phyloP scores from a whole-genome alignment of 2,797 vertebrate species.

The Sebastes paucispinis region DNA sequence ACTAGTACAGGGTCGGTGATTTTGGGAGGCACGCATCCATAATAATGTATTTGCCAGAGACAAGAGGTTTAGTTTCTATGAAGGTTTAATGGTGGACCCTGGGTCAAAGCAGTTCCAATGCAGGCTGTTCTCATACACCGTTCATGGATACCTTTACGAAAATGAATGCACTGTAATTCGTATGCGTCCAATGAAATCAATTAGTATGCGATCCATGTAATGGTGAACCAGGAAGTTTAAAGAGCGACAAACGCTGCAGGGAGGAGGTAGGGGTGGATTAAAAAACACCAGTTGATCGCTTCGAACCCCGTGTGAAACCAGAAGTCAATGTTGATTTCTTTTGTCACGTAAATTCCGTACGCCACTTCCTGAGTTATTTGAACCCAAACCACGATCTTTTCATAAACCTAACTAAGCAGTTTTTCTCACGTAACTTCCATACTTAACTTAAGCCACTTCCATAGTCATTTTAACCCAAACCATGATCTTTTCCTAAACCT shows the following conservation, averaged over 20 bases:
- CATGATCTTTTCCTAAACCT: too few relatives aligned
- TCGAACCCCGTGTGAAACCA: too few relatives aligned
- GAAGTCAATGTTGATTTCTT: neutral
- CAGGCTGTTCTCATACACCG: neutral
- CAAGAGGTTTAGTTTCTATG: constrained; percentile 8
- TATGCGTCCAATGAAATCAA: neutral
- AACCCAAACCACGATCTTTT: too few relatives aligned
- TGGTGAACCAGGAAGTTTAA: neutral
- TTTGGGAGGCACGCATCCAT: constrained; percentile 30
- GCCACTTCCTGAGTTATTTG: too few relatives aligned
- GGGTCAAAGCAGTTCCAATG: constrained; percentile 10
- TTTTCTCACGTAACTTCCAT: too few relatives aligned
- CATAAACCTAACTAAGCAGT: too few relatives aligned
- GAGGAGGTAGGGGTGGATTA: rapidly evolving
- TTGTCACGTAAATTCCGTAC: too few relatives aligned
- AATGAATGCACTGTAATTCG: neutral
- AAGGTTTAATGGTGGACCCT: constrained; percentile 29
- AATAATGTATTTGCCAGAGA: constrained; percentile 34
- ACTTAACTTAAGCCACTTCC: too few relatives aligned
- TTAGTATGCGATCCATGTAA: neutral
- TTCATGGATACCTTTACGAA: neutral
- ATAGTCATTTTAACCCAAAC: too few relatives aligned
- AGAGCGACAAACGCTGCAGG: neutral
- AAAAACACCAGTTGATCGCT: too few relatives aligned
- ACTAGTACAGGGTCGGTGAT: constrained; percentile 38